Conservation (phyloP, 2,113 vertebrate species). For the Nothocercus julius region DNA sequence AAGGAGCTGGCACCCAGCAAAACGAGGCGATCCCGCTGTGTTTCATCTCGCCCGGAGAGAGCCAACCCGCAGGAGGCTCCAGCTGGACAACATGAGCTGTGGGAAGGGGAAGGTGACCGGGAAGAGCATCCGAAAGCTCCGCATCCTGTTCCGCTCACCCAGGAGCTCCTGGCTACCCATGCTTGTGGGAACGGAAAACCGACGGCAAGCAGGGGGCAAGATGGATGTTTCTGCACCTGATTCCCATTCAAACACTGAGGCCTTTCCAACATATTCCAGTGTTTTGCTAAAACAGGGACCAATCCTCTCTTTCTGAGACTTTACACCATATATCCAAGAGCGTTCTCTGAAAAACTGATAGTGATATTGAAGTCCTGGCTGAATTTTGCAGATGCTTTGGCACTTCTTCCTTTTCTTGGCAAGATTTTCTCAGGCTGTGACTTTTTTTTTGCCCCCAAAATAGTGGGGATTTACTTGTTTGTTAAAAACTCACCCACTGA, state of each 20-base stretch:
- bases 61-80: background rate
- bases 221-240: background rate
- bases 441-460: background rate
- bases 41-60: background rate
- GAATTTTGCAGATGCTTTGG: background rate
- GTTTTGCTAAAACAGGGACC: background rate
- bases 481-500: background rate
- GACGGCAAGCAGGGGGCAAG: accelerated
- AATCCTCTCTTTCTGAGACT: background rate
- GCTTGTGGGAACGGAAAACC: background rate
- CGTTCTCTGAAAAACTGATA: background rate
- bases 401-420: background rate
- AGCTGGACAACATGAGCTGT: background rate
- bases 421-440: background rate
- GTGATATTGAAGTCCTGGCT: accelerated
- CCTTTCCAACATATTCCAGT: accelerated
- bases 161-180: accelerated
- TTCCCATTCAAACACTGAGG: background rate
- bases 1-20: background rate
- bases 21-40: accelerated
- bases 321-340: background rate
- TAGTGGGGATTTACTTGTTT: accelerated
- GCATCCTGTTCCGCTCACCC: background rate
- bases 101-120: background rate
- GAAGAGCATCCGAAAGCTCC: background rate